These are phyloP conservation scores for Octodonta nipae DNA, from an alignment of 2,888 invertebrate genomes.

Conservation along the genomic window DNA sequence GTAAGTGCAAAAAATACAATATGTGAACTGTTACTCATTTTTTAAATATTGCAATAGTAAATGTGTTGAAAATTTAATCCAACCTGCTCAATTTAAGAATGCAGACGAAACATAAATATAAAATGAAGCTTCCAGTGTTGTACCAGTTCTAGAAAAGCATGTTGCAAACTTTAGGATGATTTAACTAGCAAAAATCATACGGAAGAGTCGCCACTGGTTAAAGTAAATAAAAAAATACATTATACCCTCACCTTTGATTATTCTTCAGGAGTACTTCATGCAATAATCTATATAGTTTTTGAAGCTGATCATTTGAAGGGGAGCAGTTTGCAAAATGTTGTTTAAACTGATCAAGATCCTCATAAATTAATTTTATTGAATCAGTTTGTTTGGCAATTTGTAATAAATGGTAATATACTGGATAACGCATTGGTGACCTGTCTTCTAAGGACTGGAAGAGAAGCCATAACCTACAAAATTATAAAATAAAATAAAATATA, in stretches of 20 bases:
- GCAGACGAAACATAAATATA: too few species aligned
- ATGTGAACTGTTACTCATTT: too few species aligned
- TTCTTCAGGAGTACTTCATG: slow-evolving; percentile 81
- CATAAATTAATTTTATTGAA: slow-evolving; percentile 70
- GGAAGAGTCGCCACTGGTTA: neutral
- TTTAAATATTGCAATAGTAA: too few species aligned
- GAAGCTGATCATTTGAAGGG: slow-evolving; percentile 79
- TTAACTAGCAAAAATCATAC: slow-evolving; percentile 1
- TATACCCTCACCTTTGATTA: slow-evolving; percentile 55
- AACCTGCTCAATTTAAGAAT: too few species aligned
- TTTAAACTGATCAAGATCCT: slow-evolving; percentile 70
- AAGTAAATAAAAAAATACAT: slow-evolving; percentile 1
- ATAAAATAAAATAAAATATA: slow-evolving; percentile 1
- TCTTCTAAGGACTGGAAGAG: slow-evolving; percentile 83
- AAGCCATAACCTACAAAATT: slow-evolving; percentile 64
- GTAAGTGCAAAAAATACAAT: too few species aligned
- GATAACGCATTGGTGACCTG: slow-evolving; percentile 72
- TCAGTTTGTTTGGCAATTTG: slow-evolving; percentile 81
- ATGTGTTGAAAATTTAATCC: too few species aligned
- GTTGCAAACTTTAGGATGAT: too few species aligned
- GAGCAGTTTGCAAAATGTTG: slow-evolving; percentile 67
- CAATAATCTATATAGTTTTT: slow-evolving; percentile 74
- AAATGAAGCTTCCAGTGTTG: too few species aligned
- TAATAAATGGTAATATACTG: slow-evolving; percentile 83
- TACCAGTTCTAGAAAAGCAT: too few species aligned